Base-by-base conservation (phyloP, 2,113 vertebrate genomes). In the Hypanus sabinus region DNA sequence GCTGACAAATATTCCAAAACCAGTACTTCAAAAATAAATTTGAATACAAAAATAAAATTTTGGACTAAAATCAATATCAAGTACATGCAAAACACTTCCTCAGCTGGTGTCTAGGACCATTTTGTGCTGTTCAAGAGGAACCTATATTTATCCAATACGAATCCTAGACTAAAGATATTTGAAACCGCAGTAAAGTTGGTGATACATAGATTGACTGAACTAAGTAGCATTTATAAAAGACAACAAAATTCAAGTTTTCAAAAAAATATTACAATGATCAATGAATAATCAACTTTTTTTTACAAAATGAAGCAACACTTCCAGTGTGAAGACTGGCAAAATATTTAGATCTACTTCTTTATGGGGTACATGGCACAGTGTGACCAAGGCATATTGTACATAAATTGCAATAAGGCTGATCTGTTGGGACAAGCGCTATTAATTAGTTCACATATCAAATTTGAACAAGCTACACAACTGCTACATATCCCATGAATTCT, bases 91-190 rank as follows among this genome's bases (percentile, higher is more conserved):
- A 90, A 90, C 8, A n/a, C 12, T 30, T 93, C 0, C 9, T 38
- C 65, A 71, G 68, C 33, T 38, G 33, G 5, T 73, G 73, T 33
- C 12, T 46, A 68, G 36, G 90, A 93, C 62, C 70, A 71, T 71
- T 93, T 36, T 93, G 36, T 93, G 20, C 70, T 93, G 70, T 73
- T 93, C 70, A 46, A 73, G 22, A 20, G 62, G 88, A n/a, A 91
- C 38, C 70, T 93, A 38, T 73, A 12, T 36, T 38, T 55, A 24
- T 55, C 70, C 46, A 22, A 55, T 5, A 5, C 68, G 20, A 36
- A 33, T 38, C 33, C 22, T 70, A 71, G 71, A 33, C 16, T 87
- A 60, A 46, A 55, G 3, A 65, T 36, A 9, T 33, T 33, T 70
- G 90, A 92, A 92, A 18, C 36, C n/a, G 9, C 18, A 24, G 33